Evolutionary conservation across 2,113 vertebrate genomes (phyloP).

Genomic region (Microcebus jonahi): DNA sequence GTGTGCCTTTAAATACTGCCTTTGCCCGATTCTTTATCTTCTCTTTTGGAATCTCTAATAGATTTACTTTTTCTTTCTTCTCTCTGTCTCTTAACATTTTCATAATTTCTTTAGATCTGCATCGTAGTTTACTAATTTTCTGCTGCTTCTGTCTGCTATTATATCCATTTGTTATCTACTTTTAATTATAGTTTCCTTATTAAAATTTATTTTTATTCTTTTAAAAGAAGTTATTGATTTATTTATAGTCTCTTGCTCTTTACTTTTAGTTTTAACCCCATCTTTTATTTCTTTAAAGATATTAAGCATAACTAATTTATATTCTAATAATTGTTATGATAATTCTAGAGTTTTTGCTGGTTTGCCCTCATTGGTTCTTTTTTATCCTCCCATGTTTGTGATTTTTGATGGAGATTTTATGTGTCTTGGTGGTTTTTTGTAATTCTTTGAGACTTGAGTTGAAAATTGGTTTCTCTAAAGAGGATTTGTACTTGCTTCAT

Average conservation of each 20-base stretch:
- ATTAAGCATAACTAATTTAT: background rate
- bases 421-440: background rate
- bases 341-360: background rate
- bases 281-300: background rate
- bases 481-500: background rate
- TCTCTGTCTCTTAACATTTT: background rate
- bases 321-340: background rate
- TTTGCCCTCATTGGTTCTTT: background rate
- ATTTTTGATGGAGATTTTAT: background rate
- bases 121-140: background rate
- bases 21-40: background rate
- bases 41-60: background rate
- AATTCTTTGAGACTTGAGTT: background rate
- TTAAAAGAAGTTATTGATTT: background rate
- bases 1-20: background rate
- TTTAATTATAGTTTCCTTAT: constrained; percentile 8
- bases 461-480: background rate
- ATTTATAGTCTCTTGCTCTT: background rate
- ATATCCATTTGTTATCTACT: background rate
- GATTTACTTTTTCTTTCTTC: background rate
- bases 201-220: constrained; percentile 17
- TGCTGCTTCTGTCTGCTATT: background rate
- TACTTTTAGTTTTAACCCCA: background rate
- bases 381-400: background rate
- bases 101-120: background rate